Evolutionary conservation across 1,140 invertebrate genomes (phyloP).

Genomic region (Daktulosphaira vitifoliae): DNA sequence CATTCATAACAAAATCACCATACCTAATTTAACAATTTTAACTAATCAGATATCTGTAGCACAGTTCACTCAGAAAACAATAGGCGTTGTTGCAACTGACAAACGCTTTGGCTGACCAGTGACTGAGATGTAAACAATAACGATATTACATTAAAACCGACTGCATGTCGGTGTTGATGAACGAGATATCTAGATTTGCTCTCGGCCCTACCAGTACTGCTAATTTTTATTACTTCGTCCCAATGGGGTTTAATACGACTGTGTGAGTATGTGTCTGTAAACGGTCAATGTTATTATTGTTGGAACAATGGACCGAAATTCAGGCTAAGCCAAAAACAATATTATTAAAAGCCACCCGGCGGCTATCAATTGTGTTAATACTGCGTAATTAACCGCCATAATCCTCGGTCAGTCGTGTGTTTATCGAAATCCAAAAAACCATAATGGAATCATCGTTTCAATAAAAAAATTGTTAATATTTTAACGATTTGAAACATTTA

Average conservation of each 20-base stretch:
- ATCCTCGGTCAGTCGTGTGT: neutral
- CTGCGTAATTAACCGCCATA: constrained; percentile 30
- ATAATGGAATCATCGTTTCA: no score
- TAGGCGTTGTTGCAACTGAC: neutral
- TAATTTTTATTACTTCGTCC: neutral
- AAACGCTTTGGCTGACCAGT: neutral
- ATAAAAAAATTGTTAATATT: no score
- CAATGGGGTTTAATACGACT: no score
- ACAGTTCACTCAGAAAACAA: constrained; percentile 18
- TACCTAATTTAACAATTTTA: no score
- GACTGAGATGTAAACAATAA: neutral
- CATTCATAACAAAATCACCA: no score
- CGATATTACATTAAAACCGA: constrained; percentile 21
- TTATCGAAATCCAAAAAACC: no score
- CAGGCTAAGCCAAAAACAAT: constrained; percentile 14
- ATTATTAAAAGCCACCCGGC: neutral
- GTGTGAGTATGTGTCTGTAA: no score
- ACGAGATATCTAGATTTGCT: constrained; percentile 16
- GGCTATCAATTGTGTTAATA: neutral
- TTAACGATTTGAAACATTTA: no score
- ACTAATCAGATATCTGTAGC: no score
- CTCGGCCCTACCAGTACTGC: neutral
- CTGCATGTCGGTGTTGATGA: neutral
- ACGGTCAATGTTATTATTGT: neutral
- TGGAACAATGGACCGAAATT: constrained; percentile 13